Base-by-base conservation (phyloP, 1,140 invertebrate genomes). In the Trigoniulus corallinus region DNA sequence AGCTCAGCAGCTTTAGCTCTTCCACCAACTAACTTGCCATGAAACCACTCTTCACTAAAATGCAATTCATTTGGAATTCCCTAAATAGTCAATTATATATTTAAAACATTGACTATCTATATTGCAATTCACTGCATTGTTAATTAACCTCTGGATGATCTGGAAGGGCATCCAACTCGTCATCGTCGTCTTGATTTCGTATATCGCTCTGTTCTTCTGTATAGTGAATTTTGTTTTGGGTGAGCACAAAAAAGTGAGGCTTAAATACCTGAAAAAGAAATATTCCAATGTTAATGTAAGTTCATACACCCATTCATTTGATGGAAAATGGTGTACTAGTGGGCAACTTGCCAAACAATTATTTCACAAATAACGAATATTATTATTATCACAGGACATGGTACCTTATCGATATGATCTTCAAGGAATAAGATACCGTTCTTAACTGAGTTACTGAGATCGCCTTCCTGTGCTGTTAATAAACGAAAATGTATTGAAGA, bases 1-100 rank as follows among this genome's bases (percentile, higher is more conserved):
- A 85, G 63, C 50, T 80, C 76, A 62, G 84, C 81, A 12, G 85
- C 85, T 59, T 83, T 77, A 46, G 73, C 73, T 29, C 87, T 67
- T 1, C 84, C 84, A 54, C 77, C 83, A 44, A 79, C 74, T 20
- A 95, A 63, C 64, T 83, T 81, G 0, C 87, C 86, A 64, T 96
- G 92, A 62, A 94, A 97, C 92, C 93, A 97, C 62, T 84, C 84
- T 68, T 96, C 92, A 53, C 82, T 81, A 63, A 88, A 93, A 70
- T 98, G 92, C 45, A 95, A 67, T 62, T 96, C 91, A 64, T 94
- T 13, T 64, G 58, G 39, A 62, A 52, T 43, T 58, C 61, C 61
- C 64, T 49, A 44, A 46, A 52, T n/a, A 47, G 48, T 34, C 4
- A 34, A 25, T 52, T 42, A 7, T 20, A 37, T 13, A 12, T 23